phyloP scores from a whole-genome alignment of 2,888 invertebrate genomes.

The Ctenicera cuprea region DNA sequence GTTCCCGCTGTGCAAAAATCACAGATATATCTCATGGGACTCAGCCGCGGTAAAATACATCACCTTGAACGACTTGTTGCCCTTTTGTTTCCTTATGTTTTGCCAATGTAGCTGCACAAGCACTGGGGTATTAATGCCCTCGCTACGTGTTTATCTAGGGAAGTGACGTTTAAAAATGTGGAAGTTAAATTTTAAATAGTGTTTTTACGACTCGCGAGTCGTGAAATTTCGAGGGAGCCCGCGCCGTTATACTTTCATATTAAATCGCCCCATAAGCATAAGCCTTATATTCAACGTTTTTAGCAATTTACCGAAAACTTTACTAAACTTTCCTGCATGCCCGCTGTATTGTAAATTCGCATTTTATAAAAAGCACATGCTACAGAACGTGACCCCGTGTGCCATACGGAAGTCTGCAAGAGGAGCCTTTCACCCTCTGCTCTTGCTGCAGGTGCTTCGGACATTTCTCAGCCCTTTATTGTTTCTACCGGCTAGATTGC shows the following conservation, averaged over 20 bases:
- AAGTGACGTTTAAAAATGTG: constrained; percentile 48
- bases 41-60: constrained; percentile 56
- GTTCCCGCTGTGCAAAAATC: constrained; percentile 61
- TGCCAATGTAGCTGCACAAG: constrained; percentile 39
- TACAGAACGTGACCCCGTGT: constrained; percentile 54
- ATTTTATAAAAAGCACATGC: constrained; percentile 57
- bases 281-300: constrained; percentile 49
- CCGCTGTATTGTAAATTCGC: constrained; percentile 56
- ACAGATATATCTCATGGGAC: constrained; percentile 58
- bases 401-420: constrained; percentile 46
- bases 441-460: constrained; percentile 57
- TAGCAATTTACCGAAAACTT: constrained; percentile 53
- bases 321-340: constrained; percentile 53
- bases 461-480: constrained; percentile 56
- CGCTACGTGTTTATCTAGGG: constrained; percentile 33
- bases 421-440: constrained; percentile 49
- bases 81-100: constrained; percentile 53
- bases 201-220: constrained; percentile 47
- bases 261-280: constrained; percentile 50
- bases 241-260: constrained; percentile 53
- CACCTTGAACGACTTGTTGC: constrained; percentile 57
- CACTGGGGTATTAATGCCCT: constrained; percentile 35
- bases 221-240: constrained; percentile 40
- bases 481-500: constrained; percentile 49
- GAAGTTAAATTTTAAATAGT: constrained; percentile 54